Percentiles rank a stretch among this genome's conserved stretches.
phyloP scores from a whole-genome alignment of 53 echinoderm and acorn worm species.

The Crossaster papposus region DNA sequence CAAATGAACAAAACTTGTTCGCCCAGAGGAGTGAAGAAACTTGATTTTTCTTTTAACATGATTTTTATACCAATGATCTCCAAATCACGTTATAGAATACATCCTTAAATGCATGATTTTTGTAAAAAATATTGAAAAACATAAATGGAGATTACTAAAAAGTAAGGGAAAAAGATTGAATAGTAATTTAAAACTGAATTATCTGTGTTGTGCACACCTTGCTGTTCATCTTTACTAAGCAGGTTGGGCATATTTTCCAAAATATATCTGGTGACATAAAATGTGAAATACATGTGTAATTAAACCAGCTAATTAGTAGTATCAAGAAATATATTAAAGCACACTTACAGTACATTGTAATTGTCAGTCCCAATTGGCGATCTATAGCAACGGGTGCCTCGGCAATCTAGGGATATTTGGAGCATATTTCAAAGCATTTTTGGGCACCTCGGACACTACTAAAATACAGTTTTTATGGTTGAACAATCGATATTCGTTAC shows the following conservation, averaged over 20 bases:
- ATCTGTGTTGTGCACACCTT: no score
- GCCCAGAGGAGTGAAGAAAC: background rate
- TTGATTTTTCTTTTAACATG: background rate
- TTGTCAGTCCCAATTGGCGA: no score
- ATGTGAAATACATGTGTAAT: background rate
- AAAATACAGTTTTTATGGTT: no score
- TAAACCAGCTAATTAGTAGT: no score
- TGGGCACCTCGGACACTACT: no score
- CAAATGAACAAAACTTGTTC: background rate
- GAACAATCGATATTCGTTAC: no score
- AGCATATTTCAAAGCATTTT: no score
- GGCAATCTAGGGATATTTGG: no score
- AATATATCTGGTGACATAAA: background rate
- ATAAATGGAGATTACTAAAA: background rate
- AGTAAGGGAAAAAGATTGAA: background rate
- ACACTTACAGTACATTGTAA: no score
- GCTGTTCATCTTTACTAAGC: no score
- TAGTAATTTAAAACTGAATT: background rate
- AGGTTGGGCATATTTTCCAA: background rate
- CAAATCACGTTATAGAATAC: background rate
- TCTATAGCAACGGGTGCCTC: no score
- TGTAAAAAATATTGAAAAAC: background rate
- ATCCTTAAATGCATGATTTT: background rate
- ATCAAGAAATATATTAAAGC: no score
- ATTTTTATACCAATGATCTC: background rate